Evolutionary conservation across 2,113 vertebrate genomes (phyloP).

Genomic region (Apaloderma vittatum): DNA sequence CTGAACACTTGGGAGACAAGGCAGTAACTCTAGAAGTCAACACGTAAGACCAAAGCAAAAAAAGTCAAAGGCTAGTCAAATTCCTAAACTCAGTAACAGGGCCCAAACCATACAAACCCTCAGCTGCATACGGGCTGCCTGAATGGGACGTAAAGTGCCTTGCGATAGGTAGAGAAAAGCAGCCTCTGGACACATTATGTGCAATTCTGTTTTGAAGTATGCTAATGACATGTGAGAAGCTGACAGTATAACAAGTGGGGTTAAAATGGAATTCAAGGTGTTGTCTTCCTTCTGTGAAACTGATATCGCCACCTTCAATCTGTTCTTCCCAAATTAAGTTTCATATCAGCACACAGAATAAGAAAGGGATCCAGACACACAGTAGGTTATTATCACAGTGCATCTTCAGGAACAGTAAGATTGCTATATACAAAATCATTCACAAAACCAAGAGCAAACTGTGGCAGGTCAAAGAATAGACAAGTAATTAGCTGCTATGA

Average conservation of each 20-base stretch:
- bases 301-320: background rate
- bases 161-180: background rate
- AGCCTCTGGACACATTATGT: background rate
- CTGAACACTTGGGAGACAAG: background rate
- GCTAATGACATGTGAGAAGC: background rate
- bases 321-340: background rate
- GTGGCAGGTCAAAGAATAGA: background rate
- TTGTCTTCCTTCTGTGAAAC: background rate
- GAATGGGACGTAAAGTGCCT: background rate
- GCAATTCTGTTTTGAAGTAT: background rate
- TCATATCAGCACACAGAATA: background rate
- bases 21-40: background rate
- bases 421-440: background rate
- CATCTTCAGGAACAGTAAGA: background rate
- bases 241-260: background rate
- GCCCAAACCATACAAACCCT: rapidly evolving
- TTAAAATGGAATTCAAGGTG: background rate
- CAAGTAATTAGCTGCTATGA: conserved; percentile 4
- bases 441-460: conserved; percentile 1
- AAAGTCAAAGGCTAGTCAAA: background rate
- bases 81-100: background rate
- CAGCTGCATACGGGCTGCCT: background rate
- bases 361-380: background rate
- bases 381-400: background rate
- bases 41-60: background rate